Evolutionary conservation across 1,140 invertebrate genomes (phyloP), one percentile per base, ranked within the genome.

Genomic region (Calliphora vicina): DNA sequence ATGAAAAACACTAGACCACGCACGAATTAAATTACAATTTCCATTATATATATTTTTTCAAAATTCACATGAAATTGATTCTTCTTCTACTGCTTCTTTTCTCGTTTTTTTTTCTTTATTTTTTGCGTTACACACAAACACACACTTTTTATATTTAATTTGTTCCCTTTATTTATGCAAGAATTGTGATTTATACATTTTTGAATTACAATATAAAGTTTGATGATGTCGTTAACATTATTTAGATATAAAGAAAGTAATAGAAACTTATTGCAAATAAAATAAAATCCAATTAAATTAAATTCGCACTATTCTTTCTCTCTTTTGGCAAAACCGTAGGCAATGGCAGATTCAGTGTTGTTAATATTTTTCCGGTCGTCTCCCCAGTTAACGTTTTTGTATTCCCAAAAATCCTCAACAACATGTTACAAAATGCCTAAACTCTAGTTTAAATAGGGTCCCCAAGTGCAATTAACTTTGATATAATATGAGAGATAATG

Each of bases 271-370:
- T 78, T 45, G 42, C 42, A 45, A 45, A 23, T 78, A 43, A 43
- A 78, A 78, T 43, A 78, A 43, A 78, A 67, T 12, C 61, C 61
- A 67, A 78, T 78, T 78, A 78, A 67, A 78, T 78, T 78, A 78
- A 78, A 78, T 78, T 78, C 35, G 73, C 74, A 78, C 35, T 78
- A 45, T 78, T 78, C n/a, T 43, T 78, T 45, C 29, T 76, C 29
- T 78, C 43, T 78, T 61, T 81, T 61, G 50, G 27, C 45, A 81
- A 61, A 67, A 67, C 61, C n/a, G 6, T 4, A 20, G n/a, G 12
- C 6, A 67, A 61, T 29, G 50, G 61, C 45, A 81, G 57, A 61
- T 29, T 50, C 42, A 43, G 5, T 43, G 42, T 43, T 43, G 42
- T 12, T 12, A 43, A 43, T 43, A n/a, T n/a, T n/a, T 43, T 43